Percentiles rank a stretch among this genome's conserved stretches.
Evolutionary conservation across 1,140 invertebrate genomes (phyloP).

Genomic region (Eubasilissa regina): DNA sequence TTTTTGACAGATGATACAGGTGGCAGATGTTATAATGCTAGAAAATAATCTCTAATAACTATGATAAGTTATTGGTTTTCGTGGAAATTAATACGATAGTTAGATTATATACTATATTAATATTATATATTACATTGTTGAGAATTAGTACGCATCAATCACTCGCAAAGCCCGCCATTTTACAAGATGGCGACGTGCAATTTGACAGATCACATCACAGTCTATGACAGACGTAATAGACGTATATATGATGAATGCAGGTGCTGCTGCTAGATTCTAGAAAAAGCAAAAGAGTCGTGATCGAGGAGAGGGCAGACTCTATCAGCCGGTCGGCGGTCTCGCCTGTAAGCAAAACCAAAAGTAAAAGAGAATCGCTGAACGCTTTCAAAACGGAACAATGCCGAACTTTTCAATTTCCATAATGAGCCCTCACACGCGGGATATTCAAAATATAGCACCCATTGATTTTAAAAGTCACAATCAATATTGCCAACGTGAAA

Average conservation of each 20-base stretch:
- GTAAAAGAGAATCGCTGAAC: conserved; percentile 20
- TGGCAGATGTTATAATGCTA: no score
- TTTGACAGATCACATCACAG: conserved; percentile 7
- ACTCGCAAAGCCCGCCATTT: not conserved
- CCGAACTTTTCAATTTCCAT: conserved; percentile 1
- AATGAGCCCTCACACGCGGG: not conserved
- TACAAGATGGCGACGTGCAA: conserved; percentile 15
- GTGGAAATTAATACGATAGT: no score
- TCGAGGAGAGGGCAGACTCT: conserved; percentile 41
- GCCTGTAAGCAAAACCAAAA: conserved; percentile 55
- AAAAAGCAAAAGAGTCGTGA: conserved; percentile 56
- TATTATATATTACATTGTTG: no score
- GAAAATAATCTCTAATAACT: no score
- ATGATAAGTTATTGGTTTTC: no score
- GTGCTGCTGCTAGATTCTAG: conserved; percentile 60
- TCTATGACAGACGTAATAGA: not conserved
- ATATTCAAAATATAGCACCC: no score
- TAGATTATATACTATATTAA: no score
- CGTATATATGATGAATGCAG: conserved; percentile 36
- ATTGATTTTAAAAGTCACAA: no score
- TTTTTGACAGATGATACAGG: no score
- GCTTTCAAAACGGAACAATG: conserved; percentile 11
- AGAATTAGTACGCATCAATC: no score
- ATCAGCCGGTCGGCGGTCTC: conserved; percentile 38
- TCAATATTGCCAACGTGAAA: not conserved